These are phyloP conservation scores for Ceratina australensis DNA, from an alignment of 1,140 invertebrate species.

Conservation along the genomic window DNA sequence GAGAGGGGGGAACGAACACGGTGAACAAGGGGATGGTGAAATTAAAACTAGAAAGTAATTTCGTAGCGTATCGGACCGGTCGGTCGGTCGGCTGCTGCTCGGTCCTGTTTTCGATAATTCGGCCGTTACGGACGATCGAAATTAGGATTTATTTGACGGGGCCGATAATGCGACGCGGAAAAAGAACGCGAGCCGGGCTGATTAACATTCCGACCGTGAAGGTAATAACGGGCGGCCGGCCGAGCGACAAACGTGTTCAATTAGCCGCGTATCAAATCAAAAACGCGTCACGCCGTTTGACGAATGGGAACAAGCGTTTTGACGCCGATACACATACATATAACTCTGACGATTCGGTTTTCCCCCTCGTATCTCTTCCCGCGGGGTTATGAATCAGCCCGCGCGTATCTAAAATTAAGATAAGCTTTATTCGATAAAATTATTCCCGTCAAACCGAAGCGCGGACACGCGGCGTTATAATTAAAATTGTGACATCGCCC, in stretches of 20 bases:
- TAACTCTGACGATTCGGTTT: background rate
- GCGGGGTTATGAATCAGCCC: background rate
- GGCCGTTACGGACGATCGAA: background rate
- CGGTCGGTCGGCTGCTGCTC: too few species aligned
- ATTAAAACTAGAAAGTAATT: slow-evolving; percentile 16
- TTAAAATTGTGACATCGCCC: too few species aligned
- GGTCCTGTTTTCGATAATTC: background rate
- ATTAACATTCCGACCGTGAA: slow-evolving; percentile 2
- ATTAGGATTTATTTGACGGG: slow-evolving; percentile 8
- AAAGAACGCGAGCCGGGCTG: background rate
- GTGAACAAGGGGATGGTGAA: background rate
- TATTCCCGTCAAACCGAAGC: too few species aligned
- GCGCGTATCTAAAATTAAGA: too few species aligned
- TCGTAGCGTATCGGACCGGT: background rate
- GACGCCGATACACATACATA: background rate
- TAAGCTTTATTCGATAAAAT: too few species aligned
- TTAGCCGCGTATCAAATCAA: slow-evolving; percentile 1
- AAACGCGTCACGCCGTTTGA: background rate
- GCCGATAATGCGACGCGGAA: background rate
- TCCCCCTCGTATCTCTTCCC: background rate
- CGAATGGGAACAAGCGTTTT: background rate
- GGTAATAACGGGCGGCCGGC: background rate
- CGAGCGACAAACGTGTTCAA: background rate
- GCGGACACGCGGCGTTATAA: too few species aligned
- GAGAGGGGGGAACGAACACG: background rate